phyloP scores from a whole-genome alignment of 1,140 invertebrate species.

The Bombus affinis region DNA sequence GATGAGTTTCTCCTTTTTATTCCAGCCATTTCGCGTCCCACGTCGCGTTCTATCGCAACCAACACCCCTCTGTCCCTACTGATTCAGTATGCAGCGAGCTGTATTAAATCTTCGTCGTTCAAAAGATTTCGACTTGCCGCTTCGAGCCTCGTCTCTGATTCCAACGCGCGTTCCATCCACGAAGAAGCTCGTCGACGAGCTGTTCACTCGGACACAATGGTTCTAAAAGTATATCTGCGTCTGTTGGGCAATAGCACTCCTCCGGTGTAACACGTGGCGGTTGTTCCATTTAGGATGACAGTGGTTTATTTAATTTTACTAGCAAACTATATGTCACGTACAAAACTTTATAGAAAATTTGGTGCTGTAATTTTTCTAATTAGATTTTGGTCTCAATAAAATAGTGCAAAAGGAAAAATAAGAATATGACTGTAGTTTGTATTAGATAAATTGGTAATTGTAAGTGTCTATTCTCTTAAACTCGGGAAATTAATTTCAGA shows the following conservation, averaged over 20 bases:
- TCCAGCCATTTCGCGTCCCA: slow-evolving; percentile 32
- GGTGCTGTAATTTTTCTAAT: no score
- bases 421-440: no score
- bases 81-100: slow-evolving; percentile 55
- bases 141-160: slow-evolving; percentile 29
- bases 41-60: slow-evolving; percentile 38
- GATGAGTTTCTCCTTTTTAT: slow-evolving; percentile 39
- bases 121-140: slow-evolving; percentile 26
- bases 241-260: neutral
- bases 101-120: slow-evolving; percentile 54
- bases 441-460: no score
- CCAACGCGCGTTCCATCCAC: neutral
- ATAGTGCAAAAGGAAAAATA: no score
- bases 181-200: slow-evolving; percentile 27
- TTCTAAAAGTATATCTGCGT: neutral
- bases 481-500: neutral
- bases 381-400: no score
- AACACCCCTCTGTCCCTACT: neutral
- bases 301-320: neutral
- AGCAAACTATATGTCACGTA: neutral
- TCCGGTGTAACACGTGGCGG: neutral
- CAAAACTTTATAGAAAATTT: neutral
- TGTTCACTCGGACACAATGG: neutral
- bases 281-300: neutral
- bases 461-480: neutral